These are phyloP conservation scores for Hippocampus zosterae DNA, from an alignment of 2,113 vertebrate species.

Conservation along the genomic window DNA sequence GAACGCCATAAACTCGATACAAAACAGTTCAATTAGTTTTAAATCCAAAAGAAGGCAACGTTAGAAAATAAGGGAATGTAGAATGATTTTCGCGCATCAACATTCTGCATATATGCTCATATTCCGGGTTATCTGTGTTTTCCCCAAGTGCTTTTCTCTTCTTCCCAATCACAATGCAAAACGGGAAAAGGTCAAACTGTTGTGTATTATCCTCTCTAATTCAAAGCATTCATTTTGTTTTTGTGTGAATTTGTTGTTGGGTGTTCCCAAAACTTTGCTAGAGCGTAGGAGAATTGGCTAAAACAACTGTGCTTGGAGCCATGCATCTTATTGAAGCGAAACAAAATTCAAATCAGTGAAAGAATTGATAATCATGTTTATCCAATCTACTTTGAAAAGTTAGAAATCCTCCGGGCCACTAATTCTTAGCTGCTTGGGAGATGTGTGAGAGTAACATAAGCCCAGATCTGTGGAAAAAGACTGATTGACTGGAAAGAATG, in stretches of 20 bases:
- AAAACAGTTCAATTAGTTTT: background rate
- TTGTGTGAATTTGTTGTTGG: background rate
- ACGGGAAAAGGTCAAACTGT: background rate
- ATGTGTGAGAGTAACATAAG: constrained; percentile 30
- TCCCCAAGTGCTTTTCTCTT: background rate
- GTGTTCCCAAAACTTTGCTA: background rate
- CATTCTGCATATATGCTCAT: background rate
- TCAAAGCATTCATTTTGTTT: background rate
- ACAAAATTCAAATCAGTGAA: constrained; percentile 20
- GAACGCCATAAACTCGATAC: background rate
- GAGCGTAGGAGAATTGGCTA: too few relatives aligned
- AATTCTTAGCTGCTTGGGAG: constrained; percentile 27
- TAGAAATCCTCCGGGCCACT: background rate
- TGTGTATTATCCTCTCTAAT: background rate
- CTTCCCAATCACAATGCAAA: background rate
- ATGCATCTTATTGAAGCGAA: constrained; percentile 1
- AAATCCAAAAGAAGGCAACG: background rate
- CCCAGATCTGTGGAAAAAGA: constrained; percentile 27
- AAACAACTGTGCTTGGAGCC: background rate
- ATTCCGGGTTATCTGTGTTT: background rate
- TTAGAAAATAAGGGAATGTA: too few relatives aligned
- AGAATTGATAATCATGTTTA: constrained; percentile 2
- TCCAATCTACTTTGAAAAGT: background rate
- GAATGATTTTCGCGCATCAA: background rate
- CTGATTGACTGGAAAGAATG: constrained; percentile 36